Conservation (phyloP, 2,797 vertebrate species). For the Allobates femoralis region DNA sequence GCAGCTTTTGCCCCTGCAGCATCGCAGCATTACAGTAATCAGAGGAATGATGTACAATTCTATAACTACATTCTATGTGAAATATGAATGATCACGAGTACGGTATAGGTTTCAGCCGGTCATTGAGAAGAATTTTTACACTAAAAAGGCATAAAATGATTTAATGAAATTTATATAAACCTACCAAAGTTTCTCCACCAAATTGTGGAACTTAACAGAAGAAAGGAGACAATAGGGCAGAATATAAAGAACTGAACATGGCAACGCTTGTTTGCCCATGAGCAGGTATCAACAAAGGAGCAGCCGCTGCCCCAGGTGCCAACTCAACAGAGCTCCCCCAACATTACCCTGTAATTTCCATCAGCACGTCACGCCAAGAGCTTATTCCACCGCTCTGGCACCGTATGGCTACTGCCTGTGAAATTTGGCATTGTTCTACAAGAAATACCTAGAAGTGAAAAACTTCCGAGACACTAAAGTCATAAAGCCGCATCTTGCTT, state of each 20-base stretch:
- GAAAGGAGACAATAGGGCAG: not conserved
- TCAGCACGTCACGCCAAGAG: slow-evolving; percentile 10
- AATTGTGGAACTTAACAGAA: not conserved
- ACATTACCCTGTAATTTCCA: slow-evolving; percentile 33
- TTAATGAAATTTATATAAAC: too few relatives aligned
- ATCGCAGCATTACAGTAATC: too few relatives aligned
- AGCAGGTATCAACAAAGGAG: slow-evolving; percentile 11
- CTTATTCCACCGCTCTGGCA: not conserved
- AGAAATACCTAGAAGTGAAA: slow-evolving; percentile 3
- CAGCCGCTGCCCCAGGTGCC: not conserved
- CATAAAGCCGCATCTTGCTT: not conserved
- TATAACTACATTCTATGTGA: too few relatives aligned
- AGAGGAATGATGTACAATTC: too few relatives aligned
- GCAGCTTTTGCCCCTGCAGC: too few relatives aligned
- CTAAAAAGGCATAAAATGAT: too few relatives aligned
- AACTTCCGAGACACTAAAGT: not conserved
- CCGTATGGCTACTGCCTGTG: not conserved
- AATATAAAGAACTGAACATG: not conserved
- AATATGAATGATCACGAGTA: too few relatives aligned
- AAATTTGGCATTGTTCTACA: slow-evolving; percentile 9
- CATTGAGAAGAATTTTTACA: too few relatives aligned
- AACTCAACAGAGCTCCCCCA: not conserved
- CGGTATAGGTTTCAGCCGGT: too few relatives aligned
- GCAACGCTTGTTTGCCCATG: slow-evolving; percentile 9
- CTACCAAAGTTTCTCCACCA: too few relatives aligned